These are phyloP conservation scores for Cordylochernes scorpioides DNA, from an alignment of 2,888 invertebrate genomes.

Conservation along the genomic window DNA sequence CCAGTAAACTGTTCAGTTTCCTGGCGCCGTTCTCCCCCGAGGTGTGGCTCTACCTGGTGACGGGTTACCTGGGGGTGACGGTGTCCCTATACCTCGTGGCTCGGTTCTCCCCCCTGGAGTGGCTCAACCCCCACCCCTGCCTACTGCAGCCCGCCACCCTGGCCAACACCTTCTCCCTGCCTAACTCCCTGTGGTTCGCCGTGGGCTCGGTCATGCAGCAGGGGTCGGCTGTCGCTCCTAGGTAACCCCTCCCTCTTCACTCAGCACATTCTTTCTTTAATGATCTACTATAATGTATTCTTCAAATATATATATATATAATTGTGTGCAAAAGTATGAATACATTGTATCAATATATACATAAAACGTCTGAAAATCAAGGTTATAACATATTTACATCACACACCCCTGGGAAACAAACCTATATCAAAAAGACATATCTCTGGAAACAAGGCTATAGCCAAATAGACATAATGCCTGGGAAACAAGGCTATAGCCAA, in stretches of 20 bases:
- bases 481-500: too few relatives aligned
- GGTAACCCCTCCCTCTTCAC: slow-evolving; percentile 2
- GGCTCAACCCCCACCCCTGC: slow-evolving; percentile 22
- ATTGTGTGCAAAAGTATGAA: too few relatives aligned
- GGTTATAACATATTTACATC: too few relatives aligned
- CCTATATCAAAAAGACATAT: too few relatives aligned
- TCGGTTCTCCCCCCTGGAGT: slow-evolving; percentile 24
- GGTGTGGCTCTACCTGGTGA: slow-evolving; percentile 17
- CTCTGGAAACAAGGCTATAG: too few relatives aligned
- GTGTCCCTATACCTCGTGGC: slow-evolving; percentile 43
- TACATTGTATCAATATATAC: too few relatives aligned
- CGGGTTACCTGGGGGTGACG: slow-evolving; percentile 14
- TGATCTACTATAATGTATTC: too few relatives aligned
- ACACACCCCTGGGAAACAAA: too few relatives aligned
- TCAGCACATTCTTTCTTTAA: too few relatives aligned
- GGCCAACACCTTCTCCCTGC: slow-evolving; percentile 22
- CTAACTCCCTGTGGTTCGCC: slow-evolving; percentile 26
- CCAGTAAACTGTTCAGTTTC: slow-evolving; percentile 29
- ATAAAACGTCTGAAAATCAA: too few relatives aligned
- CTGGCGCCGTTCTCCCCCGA: slow-evolving; percentile 28
- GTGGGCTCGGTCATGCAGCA: slow-evolving; percentile 22
- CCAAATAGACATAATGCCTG: too few relatives aligned
- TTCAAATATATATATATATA: too few relatives aligned
- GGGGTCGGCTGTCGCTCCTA: slow-evolving; percentile 2
- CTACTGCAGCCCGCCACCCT: slow-evolving; percentile 21